Evolutionary conservation across 2,888 invertebrate genomes (phyloP).

Genomic region (Pediacus dermestoides): DNA sequence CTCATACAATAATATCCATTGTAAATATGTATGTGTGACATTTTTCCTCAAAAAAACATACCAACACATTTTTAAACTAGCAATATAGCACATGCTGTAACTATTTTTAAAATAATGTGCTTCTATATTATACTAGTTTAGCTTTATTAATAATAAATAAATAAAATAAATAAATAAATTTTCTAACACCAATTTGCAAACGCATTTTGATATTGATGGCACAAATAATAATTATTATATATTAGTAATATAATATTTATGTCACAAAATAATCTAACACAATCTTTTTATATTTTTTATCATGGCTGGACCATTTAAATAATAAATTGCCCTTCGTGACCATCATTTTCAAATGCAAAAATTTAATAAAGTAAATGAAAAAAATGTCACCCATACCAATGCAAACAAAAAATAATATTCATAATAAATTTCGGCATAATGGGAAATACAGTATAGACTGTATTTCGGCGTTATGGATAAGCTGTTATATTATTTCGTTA

Average conservation of each 20-base stretch:
- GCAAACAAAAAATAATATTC: slow-evolving; percentile 26
- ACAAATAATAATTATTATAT: too few species aligned
- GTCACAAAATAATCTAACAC: too few species aligned
- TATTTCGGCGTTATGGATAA: slow-evolving; percentile 33
- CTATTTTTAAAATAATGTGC: slow-evolving; percentile 29
- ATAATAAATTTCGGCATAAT: slow-evolving; percentile 29
- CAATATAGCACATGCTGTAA: slow-evolving; percentile 27
- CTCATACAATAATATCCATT: slow-evolving; percentile 42
- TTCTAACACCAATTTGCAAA: slow-evolving; percentile 22
- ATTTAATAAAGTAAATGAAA: slow-evolving; percentile 3
- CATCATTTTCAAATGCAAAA: slow-evolving; percentile 25
- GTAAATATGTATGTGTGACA: slow-evolving; percentile 48
- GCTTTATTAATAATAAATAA: slow-evolving; percentile 21
- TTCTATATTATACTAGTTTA: slow-evolving; percentile 25
- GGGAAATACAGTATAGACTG: slow-evolving; percentile 28
- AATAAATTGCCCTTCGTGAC: slow-evolving; percentile 15
- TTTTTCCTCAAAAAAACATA: slow-evolving; percentile 31
- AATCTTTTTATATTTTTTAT: too few species aligned
- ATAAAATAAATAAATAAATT: slow-evolving; percentile 4
- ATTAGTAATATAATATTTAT: too few species aligned
- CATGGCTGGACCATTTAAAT: slow-evolving; percentile 34
- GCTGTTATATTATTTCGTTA: slow-evolving; percentile 39
- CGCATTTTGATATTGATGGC: slow-evolving; percentile 32
- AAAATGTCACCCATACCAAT: slow-evolving; percentile 47
- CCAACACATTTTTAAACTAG: slow-evolving; percentile 21